Evolutionary conservation across 2,113 vertebrate species (phyloP), one percentile per base, ranked within the genome.

Genomic region (Leptosomus discolor): DNA sequence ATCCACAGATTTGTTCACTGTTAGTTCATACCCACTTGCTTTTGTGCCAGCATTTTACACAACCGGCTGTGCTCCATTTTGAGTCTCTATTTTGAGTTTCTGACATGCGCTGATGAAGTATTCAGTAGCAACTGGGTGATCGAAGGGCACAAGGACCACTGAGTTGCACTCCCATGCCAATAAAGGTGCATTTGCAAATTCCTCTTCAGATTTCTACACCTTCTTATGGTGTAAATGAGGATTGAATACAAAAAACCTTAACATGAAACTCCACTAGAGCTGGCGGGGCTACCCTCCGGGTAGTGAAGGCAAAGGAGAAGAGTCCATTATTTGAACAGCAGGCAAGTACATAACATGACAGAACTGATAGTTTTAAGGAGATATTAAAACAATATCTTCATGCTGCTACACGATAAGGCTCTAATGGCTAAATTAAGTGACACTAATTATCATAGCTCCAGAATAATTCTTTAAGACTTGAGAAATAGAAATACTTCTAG

Each of bases 201-300:
- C 6, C 6, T 77, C 5, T 57, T 60, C 30, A 29, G 16, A 45
- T 53, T 76, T 92, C 27, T 75, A 85, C 61, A 46, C 12, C 6
- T 65, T 79, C 20, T 65, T 30, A 16, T 3, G 14, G 14, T 27
- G 29, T 73, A 77, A 88, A 84, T 2, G 22, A 58, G 24, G 29
- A 45, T 5, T 23, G 57, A 71, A 82, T n/a, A 37, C 0, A 57
- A 24, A 81, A 74, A 80, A 85, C 34, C 2, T n/a, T 12, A 17
- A 34, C 6, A 3, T 83, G 56, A 85, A 88, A 30, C 36, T 83
- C 41, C 15, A 12, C 16, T 68, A 46, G 61, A 45, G 15, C 0
- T 0, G 34, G 26, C 60, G 41, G 8, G 12, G 1, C 22, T 45
- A 21, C 23, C 18, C 14, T 67, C 29, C 0, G 1, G 64, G 20